These are phyloP conservation scores for Drosophila hawaiiensis DNA, from an alignment of 2,888 invertebrate genomes.

Conservation along the genomic window DNA sequence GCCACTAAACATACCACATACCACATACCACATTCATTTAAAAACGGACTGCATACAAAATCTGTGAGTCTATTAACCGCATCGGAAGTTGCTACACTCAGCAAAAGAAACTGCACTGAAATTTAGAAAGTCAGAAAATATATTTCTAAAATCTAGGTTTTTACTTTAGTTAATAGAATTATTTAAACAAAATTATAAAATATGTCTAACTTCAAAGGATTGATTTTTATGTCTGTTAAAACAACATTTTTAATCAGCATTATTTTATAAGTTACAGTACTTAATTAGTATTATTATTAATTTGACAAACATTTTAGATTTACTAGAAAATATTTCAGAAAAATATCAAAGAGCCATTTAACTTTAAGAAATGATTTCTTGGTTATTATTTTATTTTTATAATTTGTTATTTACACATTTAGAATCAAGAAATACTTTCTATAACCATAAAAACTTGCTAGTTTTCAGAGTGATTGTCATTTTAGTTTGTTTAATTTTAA, in stretches of 20 bases:
- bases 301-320: not conserved
- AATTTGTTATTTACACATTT: not conserved
- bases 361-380: not conserved
- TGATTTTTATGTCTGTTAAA: not conserved
- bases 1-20: not conserved
- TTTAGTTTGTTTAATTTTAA: not conserved
- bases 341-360: not conserved
- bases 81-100: too few relatives aligned
- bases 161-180: too few relatives aligned
- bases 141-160: too few relatives aligned
- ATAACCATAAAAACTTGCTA: not conserved
- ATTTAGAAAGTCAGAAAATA: too few relatives aligned
- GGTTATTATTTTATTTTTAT: not conserved
- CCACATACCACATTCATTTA: not conserved
- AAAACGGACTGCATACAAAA: not conserved
- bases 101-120: too few relatives aligned
- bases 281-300: not conserved
- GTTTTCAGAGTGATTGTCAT: not conserved
- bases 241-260: not conserved
- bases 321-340: not conserved
- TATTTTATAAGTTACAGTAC: too few relatives aligned
- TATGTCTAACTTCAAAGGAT: not conserved
- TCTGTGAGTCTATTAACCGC: not conserved
- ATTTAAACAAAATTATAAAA: too few relatives aligned
- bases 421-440: not conserved